Conservation (phyloP, 2,113 vertebrate species). For the Nothobranchius furzeri region DNA sequence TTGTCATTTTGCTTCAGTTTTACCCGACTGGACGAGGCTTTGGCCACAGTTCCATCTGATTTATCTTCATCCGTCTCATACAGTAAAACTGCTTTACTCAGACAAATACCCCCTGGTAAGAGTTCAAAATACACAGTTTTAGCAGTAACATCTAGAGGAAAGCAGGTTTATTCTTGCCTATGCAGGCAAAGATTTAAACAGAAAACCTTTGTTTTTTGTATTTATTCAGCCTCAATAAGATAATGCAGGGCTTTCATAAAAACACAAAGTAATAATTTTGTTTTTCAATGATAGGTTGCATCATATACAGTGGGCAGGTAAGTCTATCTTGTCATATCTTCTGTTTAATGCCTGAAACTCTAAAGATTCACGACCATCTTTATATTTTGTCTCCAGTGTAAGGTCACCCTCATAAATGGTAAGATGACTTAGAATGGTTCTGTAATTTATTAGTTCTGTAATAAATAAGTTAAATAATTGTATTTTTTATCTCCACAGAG, state of each 20-base stretch:
- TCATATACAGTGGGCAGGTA: slow-evolving; percentile 65
- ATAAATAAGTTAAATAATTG: background rate
- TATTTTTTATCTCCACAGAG: slow-evolving; percentile 44
- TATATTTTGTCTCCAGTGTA: slow-evolving; percentile 60
- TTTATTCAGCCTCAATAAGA: too few species aligned
- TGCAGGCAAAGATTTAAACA: too few species aligned
- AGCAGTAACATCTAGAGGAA: too few species aligned
- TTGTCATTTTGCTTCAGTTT: slow-evolving; percentile 43
- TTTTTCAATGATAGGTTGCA: slow-evolving; percentile 61
- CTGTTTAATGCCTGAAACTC: too few species aligned
- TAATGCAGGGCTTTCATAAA: too few species aligned
- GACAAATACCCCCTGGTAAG: slow-evolving; percentile 57
- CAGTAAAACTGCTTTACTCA: slow-evolving; percentile 33
- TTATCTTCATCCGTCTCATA: slow-evolving; percentile 29
- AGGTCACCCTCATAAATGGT: slow-evolving; percentile 59
- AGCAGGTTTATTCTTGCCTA: too few species aligned
- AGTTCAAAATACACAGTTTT: background rate
- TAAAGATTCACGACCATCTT: background rate
- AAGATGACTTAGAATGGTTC: slow-evolving; percentile 12
- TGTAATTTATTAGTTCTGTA: too few species aligned
- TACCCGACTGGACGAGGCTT: slow-evolving; percentile 52
- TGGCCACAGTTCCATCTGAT: slow-evolving; percentile 11
- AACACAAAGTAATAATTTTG: slow-evolving; percentile 4
- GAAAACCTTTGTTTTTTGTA: too few species aligned
- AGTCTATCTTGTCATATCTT: slow-evolving; percentile 7